Conservation (phyloP, 2,888 invertebrate species). For the Cheilosia impressa region DNA sequence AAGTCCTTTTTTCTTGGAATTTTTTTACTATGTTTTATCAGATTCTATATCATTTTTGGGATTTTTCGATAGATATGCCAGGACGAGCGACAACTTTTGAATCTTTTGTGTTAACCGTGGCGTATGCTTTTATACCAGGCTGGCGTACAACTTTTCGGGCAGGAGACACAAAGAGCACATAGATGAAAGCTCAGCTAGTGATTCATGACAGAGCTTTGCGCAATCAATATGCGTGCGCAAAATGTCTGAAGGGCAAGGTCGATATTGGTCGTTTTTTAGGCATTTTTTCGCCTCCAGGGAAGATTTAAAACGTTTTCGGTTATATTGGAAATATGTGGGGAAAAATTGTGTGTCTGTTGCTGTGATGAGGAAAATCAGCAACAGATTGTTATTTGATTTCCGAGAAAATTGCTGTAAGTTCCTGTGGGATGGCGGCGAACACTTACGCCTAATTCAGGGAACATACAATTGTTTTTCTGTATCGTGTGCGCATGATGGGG, state of each 20-base stretch:
- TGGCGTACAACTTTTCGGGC: slow-evolving; percentile 37
- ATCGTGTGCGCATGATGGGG: slow-evolving; percentile 8
- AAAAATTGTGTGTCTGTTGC: not conserved
- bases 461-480: not conserved
- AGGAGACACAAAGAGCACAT: slow-evolving; percentile 13
- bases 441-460: not conserved
- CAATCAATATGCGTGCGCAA: slow-evolving; percentile 75
- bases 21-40: not conserved
- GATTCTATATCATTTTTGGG: not conserved
- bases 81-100: slow-evolving; percentile 52
- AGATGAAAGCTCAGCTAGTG: slow-evolving; percentile 33
- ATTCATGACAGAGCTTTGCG: slow-evolving; percentile 65
- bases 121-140: slow-evolving; percentile 59
- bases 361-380: slow-evolving; percentile 39
- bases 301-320: slow-evolving; percentile 6
- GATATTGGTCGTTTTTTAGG: slow-evolving; percentile 43
- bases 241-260: slow-evolving; percentile 75
- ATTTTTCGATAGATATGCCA: slow-evolving; percentile 10
- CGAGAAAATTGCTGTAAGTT: not conserved
- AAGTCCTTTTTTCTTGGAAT: not conserved
- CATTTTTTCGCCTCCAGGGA: slow-evolving; percentile 10
- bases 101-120: slow-evolving; percentile 37
- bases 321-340: slow-evolving; percentile 13
- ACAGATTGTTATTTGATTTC: slow-evolving; percentile 48
- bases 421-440: slow-evolving; percentile 9